A percentile compares a stretch with the other conserved stretches of the same genome.
These are phyloP conservation scores for Melanargia galathea DNA, from an alignment of 2,888 invertebrate genomes.

Conservation along the genomic window DNA sequence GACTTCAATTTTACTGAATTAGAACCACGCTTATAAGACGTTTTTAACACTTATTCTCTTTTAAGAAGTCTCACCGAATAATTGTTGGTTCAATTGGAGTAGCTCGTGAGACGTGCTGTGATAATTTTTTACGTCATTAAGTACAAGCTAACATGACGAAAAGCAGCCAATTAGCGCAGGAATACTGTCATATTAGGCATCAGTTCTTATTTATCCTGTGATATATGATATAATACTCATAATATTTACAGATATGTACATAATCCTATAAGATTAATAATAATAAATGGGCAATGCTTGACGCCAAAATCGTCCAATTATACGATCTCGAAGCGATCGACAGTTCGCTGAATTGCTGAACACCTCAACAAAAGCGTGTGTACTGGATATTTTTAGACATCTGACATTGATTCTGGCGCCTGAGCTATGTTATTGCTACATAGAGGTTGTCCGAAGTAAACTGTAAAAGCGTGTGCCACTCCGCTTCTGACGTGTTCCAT, in stretches of 20 bases:
- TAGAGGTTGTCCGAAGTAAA: neutral
- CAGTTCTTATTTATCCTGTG: too few relatives aligned
- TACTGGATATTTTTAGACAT: conserved; percentile 11
- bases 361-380: conserved; percentile 3
- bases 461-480: too few relatives aligned
- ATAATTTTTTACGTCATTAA: conserved; percentile 7
- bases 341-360: conserved; percentile 1
- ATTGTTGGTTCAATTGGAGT: neutral
- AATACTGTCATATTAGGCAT: too few relatives aligned
- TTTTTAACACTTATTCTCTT: conserved; percentile 2
- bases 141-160: neutral
- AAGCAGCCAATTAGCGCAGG: too few relatives aligned
- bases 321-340: neutral
- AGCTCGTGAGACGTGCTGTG: neutral
- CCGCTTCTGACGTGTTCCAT: too few relatives aligned
- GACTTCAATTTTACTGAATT: conserved; percentile 1
- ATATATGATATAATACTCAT: too few relatives aligned
- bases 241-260: too few relatives aligned
- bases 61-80: neutral
- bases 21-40: neutral
- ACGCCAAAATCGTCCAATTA: conserved; percentile 3
- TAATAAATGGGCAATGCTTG: neutral
- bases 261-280: too few relatives aligned
- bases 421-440: neutral
- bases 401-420: conserved; percentile 8